These are phyloP conservation scores for Limnodromus scolopaceus DNA, from an alignment of 2,797 vertebrate genomes.

Conservation along the genomic window DNA sequence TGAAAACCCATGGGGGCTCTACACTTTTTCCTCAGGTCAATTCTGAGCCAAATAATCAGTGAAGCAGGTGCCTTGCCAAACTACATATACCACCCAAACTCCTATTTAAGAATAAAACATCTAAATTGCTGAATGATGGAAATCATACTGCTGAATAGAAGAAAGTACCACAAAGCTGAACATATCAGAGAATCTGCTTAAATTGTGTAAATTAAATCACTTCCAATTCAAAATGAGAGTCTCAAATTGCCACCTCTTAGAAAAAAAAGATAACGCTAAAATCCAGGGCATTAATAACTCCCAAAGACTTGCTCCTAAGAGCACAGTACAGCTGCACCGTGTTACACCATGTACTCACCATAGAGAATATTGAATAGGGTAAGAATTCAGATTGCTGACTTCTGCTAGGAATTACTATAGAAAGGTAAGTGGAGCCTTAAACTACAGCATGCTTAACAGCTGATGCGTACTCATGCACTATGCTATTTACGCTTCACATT, in stretches of 20 bases:
- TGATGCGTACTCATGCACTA: not conserved
- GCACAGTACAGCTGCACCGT: not conserved
- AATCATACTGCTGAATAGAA: not conserved
- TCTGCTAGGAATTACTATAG: not conserved
- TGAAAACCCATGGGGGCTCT: not conserved
- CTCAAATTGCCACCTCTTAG: not conserved
- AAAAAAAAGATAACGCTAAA: not conserved
- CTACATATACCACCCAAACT: not conserved
- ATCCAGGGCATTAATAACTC: not conserved
- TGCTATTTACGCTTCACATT: not conserved
- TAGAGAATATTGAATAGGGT: not conserved
- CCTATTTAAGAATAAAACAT: not conserved
- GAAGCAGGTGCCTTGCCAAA: not conserved
- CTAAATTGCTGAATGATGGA: not conserved
- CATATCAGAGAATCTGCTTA: not conserved
- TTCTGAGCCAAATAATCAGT: not conserved
- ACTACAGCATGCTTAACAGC: not conserved
- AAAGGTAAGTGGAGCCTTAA: not conserved
- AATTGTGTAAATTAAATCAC: not conserved
- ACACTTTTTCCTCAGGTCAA: not conserved
- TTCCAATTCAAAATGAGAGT: not conserved
- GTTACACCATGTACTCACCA: not conserved
- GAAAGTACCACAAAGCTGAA: not conserved
- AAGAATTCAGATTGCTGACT: not conserved
- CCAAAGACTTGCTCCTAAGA: not conserved